Conservation (phyloP, 2,113 vertebrate species). For the Entelurus aequoreus region DNA sequence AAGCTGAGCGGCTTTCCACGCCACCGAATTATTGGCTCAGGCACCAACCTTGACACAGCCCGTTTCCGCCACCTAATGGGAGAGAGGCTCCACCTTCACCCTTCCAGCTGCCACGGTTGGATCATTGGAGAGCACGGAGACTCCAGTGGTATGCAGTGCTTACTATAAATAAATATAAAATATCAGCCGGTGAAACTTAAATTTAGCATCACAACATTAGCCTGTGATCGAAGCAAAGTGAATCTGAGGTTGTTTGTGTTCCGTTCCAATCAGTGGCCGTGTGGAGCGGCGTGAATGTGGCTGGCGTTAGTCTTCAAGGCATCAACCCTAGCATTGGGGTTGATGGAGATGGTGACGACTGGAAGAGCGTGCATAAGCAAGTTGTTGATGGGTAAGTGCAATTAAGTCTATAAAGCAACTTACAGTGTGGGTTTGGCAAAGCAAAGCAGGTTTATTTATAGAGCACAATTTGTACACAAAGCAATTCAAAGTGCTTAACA, state of each 20-base stretch:
- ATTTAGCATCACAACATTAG: not conserved
- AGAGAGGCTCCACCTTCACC: conserved; percentile 84
- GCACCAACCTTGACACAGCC: conserved; percentile 95
- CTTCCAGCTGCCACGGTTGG: conserved; percentile 93
- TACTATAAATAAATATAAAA: conserved; percentile 32
- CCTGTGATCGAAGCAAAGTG: not conserved
- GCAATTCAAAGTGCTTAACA: too few species aligned
- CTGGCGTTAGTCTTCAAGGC: conserved; percentile 85
- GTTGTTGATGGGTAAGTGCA: conserved; percentile 90
- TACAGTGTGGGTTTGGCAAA: not conserved
- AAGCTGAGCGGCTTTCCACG: conserved; percentile 96
- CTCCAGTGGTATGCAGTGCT: conserved; percentile 81
- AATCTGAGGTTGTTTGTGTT: not conserved
- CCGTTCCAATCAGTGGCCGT: conserved; percentile 80
- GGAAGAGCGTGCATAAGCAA: conserved; percentile 88
- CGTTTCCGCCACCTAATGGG: conserved; percentile 95
- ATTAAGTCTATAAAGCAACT: not conserved
- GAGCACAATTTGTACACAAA: too few species aligned
- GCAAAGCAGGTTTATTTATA: too few species aligned
- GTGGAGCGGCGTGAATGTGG: conserved; percentile 95
- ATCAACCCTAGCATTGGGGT: conserved; percentile 86
- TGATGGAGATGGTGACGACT: conserved; percentile 84
- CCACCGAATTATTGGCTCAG: conserved; percentile 90
- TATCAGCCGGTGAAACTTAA: not conserved
- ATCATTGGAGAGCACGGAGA: conserved; percentile 93